A percentile compares a stretch with the other conserved stretches of the same genome.
These are phyloP conservation scores for Mylabris sibirica DNA, from an alignment of 2,888 invertebrate species.

Conservation along the genomic window DNA sequence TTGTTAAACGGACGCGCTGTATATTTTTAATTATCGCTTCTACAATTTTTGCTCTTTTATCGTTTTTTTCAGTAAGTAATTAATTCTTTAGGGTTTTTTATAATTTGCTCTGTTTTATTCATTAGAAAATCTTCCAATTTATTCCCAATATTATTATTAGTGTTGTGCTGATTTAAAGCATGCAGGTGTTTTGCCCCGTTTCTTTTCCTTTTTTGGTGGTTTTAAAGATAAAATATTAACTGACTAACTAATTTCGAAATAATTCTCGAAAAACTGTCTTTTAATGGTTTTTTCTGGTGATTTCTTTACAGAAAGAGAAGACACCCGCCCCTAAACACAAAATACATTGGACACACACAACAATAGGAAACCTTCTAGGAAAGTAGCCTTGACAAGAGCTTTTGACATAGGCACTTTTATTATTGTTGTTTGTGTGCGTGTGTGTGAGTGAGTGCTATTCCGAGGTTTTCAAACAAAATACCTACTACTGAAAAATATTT, in stretches of 20 bases:
- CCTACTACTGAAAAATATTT: background rate
- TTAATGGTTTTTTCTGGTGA: conserved; percentile 5
- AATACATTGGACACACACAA: conserved; percentile 21
- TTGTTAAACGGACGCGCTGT: background rate
- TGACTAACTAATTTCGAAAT: conserved; percentile 14
- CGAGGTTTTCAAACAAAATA: background rate
- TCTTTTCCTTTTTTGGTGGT: background rate
- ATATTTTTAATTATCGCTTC: background rate
- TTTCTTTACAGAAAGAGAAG: background rate
- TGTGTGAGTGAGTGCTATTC: background rate
- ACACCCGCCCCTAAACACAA: conserved; percentile 19
- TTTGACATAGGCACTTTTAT: conserved; percentile 10
- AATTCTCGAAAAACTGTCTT: conserved; percentile 7
- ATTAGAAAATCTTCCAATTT: background rate
- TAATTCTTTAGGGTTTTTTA: background rate
- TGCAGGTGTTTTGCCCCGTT: conserved; percentile 14
- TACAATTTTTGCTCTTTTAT: too few relatives aligned
- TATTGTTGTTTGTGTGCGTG: background rate
- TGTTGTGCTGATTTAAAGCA: background rate
- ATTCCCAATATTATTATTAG: background rate
- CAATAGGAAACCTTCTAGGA: conserved; percentile 34
- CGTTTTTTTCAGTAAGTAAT: too few relatives aligned
- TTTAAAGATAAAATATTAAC: conserved; percentile 24
- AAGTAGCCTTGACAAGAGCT: conserved; percentile 17
- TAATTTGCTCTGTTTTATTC: background rate